Base-by-base conservation (phyloP, 2,888 invertebrate species). In the Theretra japonica region DNA sequence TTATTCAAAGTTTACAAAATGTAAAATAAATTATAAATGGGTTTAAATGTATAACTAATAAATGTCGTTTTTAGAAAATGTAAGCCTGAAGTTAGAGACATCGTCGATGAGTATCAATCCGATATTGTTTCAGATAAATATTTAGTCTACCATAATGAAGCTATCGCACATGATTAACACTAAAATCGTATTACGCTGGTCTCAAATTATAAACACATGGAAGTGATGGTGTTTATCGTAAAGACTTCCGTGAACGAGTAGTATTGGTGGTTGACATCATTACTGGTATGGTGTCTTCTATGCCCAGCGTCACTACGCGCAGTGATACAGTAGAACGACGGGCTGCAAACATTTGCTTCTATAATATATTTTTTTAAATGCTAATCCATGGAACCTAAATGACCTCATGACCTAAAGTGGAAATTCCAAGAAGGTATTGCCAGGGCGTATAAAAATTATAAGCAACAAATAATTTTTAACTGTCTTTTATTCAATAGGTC, bases 271-370 rank as follows among this genome's bases (percentile, higher is more conserved):
- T 76, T 33, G 78, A 68, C 5, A 71, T 25, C 33, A 74, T 73
- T 59, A 57, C 69, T 0, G 79, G 74, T n/a, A 75, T 50, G 0
- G 82, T 75, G 50, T 89, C 85, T 17, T 86, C 88, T 59, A 93
- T 50, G 1, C 89, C 93, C 50, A 94, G 83, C 0, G 91, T 90
- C 53, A 94, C 85, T 41, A 94, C 92, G 17, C 91, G 89, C 73
- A 94, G 79, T 0, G 93, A 93, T n/a, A 94, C 84, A 1, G 91
- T 86, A 0, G 93, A 93, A 4, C 91, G 88, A 4, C 87, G 89
- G 15, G 85, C 94, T 94, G 76, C 19, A 77, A 76, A 48, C 17
- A 53, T 53, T 17, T 53, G 41, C 2, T 41, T n/a, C 6, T 19
- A 53, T n/a, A 53, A 17, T 53, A 17, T 53, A 53, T 53, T 53